Evolutionary conservation across 2,113 vertebrate species (phyloP).

Genomic region (Ceyx melanurus): DNA sequence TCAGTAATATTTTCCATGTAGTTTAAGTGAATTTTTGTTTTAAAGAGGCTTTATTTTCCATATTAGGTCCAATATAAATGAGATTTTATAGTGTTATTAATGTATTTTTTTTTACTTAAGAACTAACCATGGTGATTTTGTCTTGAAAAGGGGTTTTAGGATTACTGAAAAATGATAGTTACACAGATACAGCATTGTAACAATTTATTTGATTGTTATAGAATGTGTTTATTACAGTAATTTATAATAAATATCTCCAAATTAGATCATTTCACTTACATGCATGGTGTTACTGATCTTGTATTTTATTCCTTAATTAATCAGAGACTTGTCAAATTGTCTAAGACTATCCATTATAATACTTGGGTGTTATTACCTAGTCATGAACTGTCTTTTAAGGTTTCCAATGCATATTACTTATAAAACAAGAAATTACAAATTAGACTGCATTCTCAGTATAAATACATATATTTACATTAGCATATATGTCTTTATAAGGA

Average conservation of each 20-base stretch:
- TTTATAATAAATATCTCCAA: constrained; percentile 16
- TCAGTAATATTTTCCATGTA: not conserved
- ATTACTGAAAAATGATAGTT: not conserved
- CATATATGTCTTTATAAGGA: not conserved
- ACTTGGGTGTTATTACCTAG: not conserved
- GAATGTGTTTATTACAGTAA: constrained; percentile 1
- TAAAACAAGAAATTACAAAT: constrained; percentile 32
- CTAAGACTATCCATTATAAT: not conserved
- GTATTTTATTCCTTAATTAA: constrained; percentile 34
- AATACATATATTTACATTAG: not conserved
- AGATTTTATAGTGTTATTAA: not conserved
- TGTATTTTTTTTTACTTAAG: not conserved
- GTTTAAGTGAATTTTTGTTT: not conserved
- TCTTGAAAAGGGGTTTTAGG: not conserved
- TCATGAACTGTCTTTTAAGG: not conserved
- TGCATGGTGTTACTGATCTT: not conserved
- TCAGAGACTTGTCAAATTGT: not conserved
- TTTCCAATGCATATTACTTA: not conserved
- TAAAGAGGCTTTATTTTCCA: not conserved
- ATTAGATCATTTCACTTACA: not conserved
- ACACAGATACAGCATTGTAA: not conserved
- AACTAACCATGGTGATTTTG: not conserved
- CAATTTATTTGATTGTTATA: not conserved
- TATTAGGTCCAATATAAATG: not conserved
- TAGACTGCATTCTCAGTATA: not conserved